Evolutionary conservation across 2,113 vertebrate species (phyloP), one percentile per base, ranked within the genome.

Genomic region (Jacana jacana): DNA sequence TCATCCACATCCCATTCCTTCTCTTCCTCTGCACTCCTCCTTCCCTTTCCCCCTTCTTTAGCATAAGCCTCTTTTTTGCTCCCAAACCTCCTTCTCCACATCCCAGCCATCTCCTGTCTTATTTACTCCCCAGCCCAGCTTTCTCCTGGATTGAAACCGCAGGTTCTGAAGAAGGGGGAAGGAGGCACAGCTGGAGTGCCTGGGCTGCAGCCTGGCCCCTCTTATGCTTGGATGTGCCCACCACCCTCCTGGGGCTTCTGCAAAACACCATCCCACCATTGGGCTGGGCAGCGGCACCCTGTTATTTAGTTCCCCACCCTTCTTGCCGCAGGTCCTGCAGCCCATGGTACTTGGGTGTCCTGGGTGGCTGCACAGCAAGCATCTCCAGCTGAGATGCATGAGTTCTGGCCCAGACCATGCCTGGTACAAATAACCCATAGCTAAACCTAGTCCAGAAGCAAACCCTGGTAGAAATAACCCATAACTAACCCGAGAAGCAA

Each of bases 221-320:
- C 44, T 54, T 0, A 0, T 57, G 42, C 24, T 49, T 0, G 0
- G 27, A 6, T 39, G 42, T 9, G 2, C 57, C 54, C 58, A 49
- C 23, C 46, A 68, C 40, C 40, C 10, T 68, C 28, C 70, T 3
- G 3, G 70, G 22, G 54, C 69, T 70, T 65, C 64, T 81, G 54
- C 44, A 44, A 51, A 58, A 18, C 4, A 3, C 18, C 28, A 1
- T 23, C 30, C 72, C 8, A 60, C 16, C 1, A 0, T 75, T 28
- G 39, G 22, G 10, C 69, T 28, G 51, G 17, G 49, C 39, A 75
- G 31, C 42, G 16, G 42, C 44, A 17, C 35, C 6, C 0, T 42
- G 31, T 18, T 6, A 6, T 15, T 51, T 19, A 6, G n/a, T n/a
- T n/a, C n/a, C n/a, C n/a, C 70, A 14, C 10, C 48, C 17, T 25